Base-by-base conservation (phyloP, 2,113 vertebrate genomes). In the Pao palembangensis region DNA sequence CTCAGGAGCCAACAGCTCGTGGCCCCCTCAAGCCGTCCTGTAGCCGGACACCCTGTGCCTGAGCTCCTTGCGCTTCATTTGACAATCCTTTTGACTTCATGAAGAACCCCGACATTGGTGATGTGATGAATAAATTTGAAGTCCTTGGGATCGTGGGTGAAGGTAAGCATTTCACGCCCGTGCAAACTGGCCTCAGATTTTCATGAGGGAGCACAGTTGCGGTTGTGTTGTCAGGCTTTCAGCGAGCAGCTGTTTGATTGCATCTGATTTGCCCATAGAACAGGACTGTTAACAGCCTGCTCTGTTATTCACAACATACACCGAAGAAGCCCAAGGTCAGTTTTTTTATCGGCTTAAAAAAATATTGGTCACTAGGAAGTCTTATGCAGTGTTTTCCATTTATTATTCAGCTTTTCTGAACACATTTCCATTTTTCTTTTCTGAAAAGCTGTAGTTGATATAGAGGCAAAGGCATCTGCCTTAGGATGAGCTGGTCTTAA, bases 51-150 rank as follows among this genome's bases (percentile, higher is more conserved):
- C 46, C 50, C 58, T 8, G 49, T n/a, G 44, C 64, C 61, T 64
- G 71, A 81, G 71, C 83, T 57, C 76, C 71, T 48, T 13, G 55
- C 65, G 11, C 61, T 46, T 66, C 86, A 79, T 58, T 49, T 87
- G 87, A 79, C 80, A 76, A 4, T 85, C 84, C 91, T 79, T 96
- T 96, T 92, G 93, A 96, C 93, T 97, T 94, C 92, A 98, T 98
- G 96, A 98, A 96, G 93, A 94, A 93, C 93, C 93, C 92, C 91
- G 93, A 93, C 89, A 92, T 94, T 89, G 94, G 95, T 97, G 94
- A 99, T 98, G 96, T 98, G 90, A 99, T 99, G 97, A 98, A 99
- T 98, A 99, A 98, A 96, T 99, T 99, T 96, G 97, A 99, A 94
- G 97, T 99, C 92, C 97, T 99, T 96, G 96, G 96, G 88, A 95